Evolutionary conservation across 2,888 invertebrate genomes (phyloP).

Genomic region (Pelosia muscerda): DNA sequence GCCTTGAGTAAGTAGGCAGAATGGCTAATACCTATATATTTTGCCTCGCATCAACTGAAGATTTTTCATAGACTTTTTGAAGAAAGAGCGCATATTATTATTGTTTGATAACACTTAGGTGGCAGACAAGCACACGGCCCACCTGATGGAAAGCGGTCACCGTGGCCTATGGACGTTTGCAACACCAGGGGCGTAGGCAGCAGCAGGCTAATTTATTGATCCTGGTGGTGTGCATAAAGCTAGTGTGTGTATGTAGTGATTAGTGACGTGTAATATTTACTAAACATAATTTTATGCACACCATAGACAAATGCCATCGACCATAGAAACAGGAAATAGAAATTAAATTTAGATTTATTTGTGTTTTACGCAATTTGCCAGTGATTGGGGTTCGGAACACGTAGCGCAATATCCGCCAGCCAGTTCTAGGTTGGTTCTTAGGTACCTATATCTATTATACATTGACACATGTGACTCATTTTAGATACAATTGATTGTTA

Average conservation of each 20-base stretch:
- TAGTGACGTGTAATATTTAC: not conserved
- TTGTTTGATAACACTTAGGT: too few species aligned
- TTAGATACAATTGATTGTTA: slow-evolving; percentile 32
- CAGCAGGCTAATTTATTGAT: too few species aligned
- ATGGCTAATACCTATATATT: too few species aligned
- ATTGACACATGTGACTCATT: slow-evolving; percentile 41
- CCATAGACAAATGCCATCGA: slow-evolving; percentile 4
- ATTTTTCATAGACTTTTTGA: too few species aligned
- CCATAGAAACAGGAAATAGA: slow-evolving; percentile 30
- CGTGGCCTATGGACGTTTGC: too few species aligned
- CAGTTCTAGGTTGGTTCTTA: not conserved
- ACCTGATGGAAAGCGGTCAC: too few species aligned
- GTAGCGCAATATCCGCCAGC: slow-evolving; percentile 42
- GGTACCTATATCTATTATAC: slow-evolving; percentile 26
- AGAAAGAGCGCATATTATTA: too few species aligned
- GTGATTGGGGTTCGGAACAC: slow-evolving; percentile 39
- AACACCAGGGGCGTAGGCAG: too few species aligned
- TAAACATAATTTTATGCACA: not conserved
- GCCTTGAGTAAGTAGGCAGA: too few species aligned
- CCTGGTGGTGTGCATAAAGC: too few species aligned
- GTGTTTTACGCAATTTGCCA: slow-evolving; percentile 39
- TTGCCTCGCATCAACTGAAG: too few species aligned
- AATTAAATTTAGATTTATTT: slow-evolving; percentile 44
- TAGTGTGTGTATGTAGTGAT: not conserved
- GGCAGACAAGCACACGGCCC: too few species aligned